A percentile compares a stretch with the other conserved stretches of the same genome.
phyloP scores from a whole-genome alignment of 1,140 invertebrate species.

The Radopholus similis region DNA sequence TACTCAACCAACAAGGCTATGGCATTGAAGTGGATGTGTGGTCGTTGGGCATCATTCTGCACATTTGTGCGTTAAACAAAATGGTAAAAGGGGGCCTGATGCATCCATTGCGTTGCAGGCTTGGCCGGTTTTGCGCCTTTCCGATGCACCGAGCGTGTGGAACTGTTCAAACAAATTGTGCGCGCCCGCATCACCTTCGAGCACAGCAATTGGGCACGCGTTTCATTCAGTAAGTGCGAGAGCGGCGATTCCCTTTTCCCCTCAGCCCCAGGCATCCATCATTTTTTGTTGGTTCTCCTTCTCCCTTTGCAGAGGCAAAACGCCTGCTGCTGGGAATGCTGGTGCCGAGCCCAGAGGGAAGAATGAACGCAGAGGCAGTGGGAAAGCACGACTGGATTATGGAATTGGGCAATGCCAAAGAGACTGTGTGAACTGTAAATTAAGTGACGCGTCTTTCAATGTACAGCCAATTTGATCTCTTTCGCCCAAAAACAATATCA shows the following conservation, averaged over 20 bases:
- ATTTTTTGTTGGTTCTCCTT: slow-evolving; percentile 17
- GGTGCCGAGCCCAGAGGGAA: neutral
- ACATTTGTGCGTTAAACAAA: slow-evolving; percentile 26
- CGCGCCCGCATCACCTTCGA: slow-evolving; percentile 34
- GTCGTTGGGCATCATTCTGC: slow-evolving; percentile 41
- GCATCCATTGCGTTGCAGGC: neutral
- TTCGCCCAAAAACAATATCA: no score
- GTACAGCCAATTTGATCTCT: no score
- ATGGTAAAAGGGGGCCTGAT: neutral
- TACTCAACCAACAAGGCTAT: slow-evolving; percentile 36
- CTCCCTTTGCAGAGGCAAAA: slow-evolving; percentile 41
- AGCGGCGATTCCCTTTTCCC: no score
- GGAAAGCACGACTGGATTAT: slow-evolving; percentile 34
- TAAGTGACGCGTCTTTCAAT: no score
- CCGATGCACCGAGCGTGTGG: slow-evolving; percentile 22
- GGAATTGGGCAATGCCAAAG: no score
- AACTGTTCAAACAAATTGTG: slow-evolving; percentile 37
- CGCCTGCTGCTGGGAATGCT: slow-evolving; percentile 31
- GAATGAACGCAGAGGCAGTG: slow-evolving; percentile 20
- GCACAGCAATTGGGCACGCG: slow-evolving; percentile 26
- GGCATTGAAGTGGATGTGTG: slow-evolving; percentile 46
- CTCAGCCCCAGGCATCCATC: neutral
- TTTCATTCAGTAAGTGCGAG: neutral
- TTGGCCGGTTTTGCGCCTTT: slow-evolving; percentile 49
- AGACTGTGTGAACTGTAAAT: no score